Evolutionary conservation across 2,888 invertebrate species (phyloP).

Genomic region (Thymelicus acteon): DNA sequence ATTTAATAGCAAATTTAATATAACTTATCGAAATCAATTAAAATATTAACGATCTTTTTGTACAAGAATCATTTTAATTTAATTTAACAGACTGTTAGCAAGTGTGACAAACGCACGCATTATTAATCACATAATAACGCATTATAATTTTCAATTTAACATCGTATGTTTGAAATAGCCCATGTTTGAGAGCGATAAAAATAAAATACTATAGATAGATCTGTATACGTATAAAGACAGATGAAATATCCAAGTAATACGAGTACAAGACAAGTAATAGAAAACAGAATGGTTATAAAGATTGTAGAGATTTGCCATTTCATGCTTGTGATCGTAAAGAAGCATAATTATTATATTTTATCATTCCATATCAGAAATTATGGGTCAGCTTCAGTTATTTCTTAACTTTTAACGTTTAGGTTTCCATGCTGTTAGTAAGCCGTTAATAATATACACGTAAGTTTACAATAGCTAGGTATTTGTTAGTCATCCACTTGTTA

Average conservation of each 20-base stretch:
- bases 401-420: constrained; percentile 27
- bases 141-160: background rate
- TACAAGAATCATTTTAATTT: constrained; percentile 15
- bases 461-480: constrained; percentile 4
- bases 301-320: constrained; percentile 17
- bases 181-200: background rate
- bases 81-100: constrained; percentile 23
- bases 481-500: constrained; percentile 23
- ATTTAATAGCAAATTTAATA: background rate
- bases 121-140: constrained; percentile 6
- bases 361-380: constrained; percentile 52
- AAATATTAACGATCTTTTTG: background rate
- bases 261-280: background rate
- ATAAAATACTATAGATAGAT: constrained; percentile 52
- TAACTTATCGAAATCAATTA: too few species aligned
- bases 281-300: constrained; percentile 13
- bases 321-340: constrained; percentile 25
- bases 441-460: constrained; percentile 15
- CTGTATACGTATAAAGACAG: constrained; percentile 56
- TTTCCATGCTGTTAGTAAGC: constrained; percentile 37
- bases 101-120: background rate
- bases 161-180: background rate
- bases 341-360: constrained; percentile 14
- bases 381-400: constrained; percentile 63
- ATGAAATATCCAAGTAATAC: background rate